Evolutionary conservation across 2,888 invertebrate genomes (phyloP), one percentile per base, ranked within the genome.

Genomic region (Prostheceraeus crozeri): DNA sequence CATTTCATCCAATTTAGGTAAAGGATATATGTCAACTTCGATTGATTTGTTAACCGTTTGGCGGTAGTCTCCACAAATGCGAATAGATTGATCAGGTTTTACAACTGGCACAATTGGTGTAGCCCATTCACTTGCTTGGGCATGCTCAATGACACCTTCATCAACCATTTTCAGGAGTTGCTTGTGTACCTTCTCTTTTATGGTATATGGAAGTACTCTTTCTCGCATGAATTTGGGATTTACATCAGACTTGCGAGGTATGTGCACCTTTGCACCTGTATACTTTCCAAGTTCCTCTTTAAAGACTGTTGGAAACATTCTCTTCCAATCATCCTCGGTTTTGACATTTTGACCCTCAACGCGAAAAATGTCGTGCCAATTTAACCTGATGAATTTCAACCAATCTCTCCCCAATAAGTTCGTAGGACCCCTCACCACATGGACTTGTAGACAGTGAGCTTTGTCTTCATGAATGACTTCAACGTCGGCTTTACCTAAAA

Each of bases 281-380:
- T 48, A 48, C 11, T 23, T 48, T 48, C 48, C 48, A 25, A 48
- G 14, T 28, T 28, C 48, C 23, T 28, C 48, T 25, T 14, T 48
- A 14, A 48, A 48, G 27, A 48, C 48, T 11, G 11, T 14, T 48
- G 23, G 23, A 14, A 48, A 8, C 8, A 48, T 19, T 6, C 27
- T 10, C 19, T 48, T 28, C 27, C 23, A 14, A 19, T 48, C 48
- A 14, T 19, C 27, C 23, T 48, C 28, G 6, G 14, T 8, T 28
- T 48, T 30, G 27, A 25, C 28, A 28, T 48, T 21, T n/a, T n/a
- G n/a, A n/a, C n/a, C n/a, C 11, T 14, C n/a, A n/a, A n/a, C n/a
- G n/a, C n/a, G 14, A 21, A 48, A 48, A 10, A 48, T 48, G 11
- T 19, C 6, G 27, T 48, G 4, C 48, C 48, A 48, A 48, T 48